Base-by-base conservation (phyloP, 2,888 invertebrate species). In the Ptilodon capucinus region DNA sequence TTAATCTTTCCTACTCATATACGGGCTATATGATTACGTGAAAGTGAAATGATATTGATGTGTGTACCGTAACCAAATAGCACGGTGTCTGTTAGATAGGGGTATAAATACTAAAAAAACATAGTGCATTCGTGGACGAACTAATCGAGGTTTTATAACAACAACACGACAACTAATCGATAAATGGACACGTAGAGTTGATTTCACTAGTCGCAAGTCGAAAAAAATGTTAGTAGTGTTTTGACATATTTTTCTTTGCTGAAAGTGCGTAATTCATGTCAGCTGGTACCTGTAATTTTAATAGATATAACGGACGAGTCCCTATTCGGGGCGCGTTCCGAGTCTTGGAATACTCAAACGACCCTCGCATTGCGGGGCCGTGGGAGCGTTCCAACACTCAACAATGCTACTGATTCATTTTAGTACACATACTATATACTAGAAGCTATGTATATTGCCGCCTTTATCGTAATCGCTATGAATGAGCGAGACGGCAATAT, bases 161-260 rank as follows among this genome's bases (percentile, higher is more conserved):
- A 71, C 72, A 74, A 78, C n/a, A 79, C 78, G 81, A 84, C 81
- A 79, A 80, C 79, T 83, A 83, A 85, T 85, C 84, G 85, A 85
- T 85, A 79, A 84, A 91, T 86, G 89, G 90, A 89, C 86, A 83
- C 86, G 91, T 91, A 89, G 91, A 91, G 91, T 91, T 91, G 91
- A 91, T 91, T 91, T 90, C 86, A 87, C 88, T 91, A 91, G 91
- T 91, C 87, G 91, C 91, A 89, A 85, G 89, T 87, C 85, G 89
- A 88, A 87, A 84, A n/a, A 85, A 86, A 85, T 82, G 90, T 89
- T 88, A 77, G 91, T 91, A 91, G 91, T 91, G 91, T 91, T 91
- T 91, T 91, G 91, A 91, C 91, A 91, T 91, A 86, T 91, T 91
- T 91, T 91, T 91, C 91, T 91, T 91, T 91, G 91, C 91, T 91